Conservation (phyloP, 2,797 vertebrate species). For the Macroramphosus scolopax region DNA sequence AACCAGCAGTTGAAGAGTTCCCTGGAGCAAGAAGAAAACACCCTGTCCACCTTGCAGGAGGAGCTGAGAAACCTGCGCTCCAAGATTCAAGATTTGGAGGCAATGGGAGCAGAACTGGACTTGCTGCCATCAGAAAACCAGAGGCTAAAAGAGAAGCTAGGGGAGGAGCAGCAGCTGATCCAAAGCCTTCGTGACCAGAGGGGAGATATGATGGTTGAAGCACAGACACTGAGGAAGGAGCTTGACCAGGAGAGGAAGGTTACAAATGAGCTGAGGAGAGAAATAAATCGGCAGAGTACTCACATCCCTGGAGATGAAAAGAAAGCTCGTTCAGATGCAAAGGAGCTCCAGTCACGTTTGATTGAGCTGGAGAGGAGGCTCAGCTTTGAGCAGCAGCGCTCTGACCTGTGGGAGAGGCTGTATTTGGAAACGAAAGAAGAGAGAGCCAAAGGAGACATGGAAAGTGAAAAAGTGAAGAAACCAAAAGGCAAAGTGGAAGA, state of each 20-base stretch:
- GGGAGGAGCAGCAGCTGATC: slow-evolving; percentile 82
- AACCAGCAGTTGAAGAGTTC: slow-evolving; percentile 84
- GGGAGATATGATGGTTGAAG: slow-evolving; percentile 80
- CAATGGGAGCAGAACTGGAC: slow-evolving; percentile 73
- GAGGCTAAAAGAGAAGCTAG: slow-evolving; percentile 84
- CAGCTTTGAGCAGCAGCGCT: slow-evolving; percentile 93
- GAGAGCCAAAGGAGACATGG: slow-evolving; percentile 80
- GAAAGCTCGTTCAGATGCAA: slow-evolving; percentile 66
- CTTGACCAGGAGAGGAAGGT: slow-evolving; percentile 82
- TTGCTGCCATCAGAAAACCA: slow-evolving; percentile 85
- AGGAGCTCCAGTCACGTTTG: slow-evolving; percentile 78
- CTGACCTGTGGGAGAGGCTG: slow-evolving; percentile 95
- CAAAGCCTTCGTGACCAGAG: slow-evolving; percentile 80
- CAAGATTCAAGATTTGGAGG: slow-evolving; percentile 83
- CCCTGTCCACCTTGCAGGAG: slow-evolving; percentile 81
- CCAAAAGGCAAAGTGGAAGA: slow-evolving; percentile 88
- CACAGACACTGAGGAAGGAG: slow-evolving; percentile 81
- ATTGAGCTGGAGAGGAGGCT: slow-evolving; percentile 88
- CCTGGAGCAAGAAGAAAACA: slow-evolving; percentile 84
- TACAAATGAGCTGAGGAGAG: slow-evolving; percentile 78
- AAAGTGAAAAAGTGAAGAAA: slow-evolving; percentile 76
- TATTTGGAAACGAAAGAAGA: slow-evolving; percentile 91
- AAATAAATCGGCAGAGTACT: slow-evolving; percentile 78
- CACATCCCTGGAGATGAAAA: slow-evolving; percentile 38
- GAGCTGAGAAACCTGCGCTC: slow-evolving; percentile 84